phyloP scores from a whole-genome alignment of 2,888 invertebrate genomes.

The Parnassius glacialis region DNA sequence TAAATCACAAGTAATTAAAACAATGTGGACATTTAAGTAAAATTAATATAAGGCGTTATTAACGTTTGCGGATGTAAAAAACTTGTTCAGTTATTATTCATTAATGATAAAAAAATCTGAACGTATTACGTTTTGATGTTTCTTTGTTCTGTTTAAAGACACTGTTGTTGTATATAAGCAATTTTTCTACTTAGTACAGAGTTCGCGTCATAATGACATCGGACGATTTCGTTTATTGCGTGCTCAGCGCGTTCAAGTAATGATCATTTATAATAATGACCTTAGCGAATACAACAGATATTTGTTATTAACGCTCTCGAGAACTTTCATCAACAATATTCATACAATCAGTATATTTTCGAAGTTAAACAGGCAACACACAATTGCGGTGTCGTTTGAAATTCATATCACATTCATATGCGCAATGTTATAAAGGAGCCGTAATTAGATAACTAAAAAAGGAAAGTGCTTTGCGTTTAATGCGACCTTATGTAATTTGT shows the following conservation, averaged over 20 bases:
- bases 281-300: conserved; percentile 49
- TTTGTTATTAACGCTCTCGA: conserved; percentile 35
- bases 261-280: conserved; percentile 58
- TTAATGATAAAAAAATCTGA: conserved; percentile 11
- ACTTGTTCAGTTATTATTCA: conserved; percentile 14
- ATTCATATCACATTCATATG: conserved; percentile 48
- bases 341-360: background rate
- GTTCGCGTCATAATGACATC: conserved; percentile 47
- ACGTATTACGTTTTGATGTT: conserved; percentile 1
- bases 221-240: conserved; percentile 48
- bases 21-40: conserved; percentile 13
- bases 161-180: conserved; percentile 1
- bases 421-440: conserved; percentile 49
- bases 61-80: conserved; percentile 20
- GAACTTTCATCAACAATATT: conserved; percentile 13
- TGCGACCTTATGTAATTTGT: conserved; percentile 56
- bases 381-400: conserved; percentile 26
- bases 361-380: no score
- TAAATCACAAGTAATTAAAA: conserved; percentile 2
- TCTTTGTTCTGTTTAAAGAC: conserved; percentile 16
- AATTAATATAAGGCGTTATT: conserved; percentile 2
- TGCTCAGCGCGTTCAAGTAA: conserved; percentile 39
- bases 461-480: conserved; percentile 54
- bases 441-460: conserved; percentile 61
- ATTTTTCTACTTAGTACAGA: conserved; percentile 15